A percentile compares a stretch with the other conserved stretches of the same genome.
These are phyloP conservation scores for Coptodon bakossiorum DNA, from an alignment of 2,113 vertebrate species.

Conservation along the genomic window DNA sequence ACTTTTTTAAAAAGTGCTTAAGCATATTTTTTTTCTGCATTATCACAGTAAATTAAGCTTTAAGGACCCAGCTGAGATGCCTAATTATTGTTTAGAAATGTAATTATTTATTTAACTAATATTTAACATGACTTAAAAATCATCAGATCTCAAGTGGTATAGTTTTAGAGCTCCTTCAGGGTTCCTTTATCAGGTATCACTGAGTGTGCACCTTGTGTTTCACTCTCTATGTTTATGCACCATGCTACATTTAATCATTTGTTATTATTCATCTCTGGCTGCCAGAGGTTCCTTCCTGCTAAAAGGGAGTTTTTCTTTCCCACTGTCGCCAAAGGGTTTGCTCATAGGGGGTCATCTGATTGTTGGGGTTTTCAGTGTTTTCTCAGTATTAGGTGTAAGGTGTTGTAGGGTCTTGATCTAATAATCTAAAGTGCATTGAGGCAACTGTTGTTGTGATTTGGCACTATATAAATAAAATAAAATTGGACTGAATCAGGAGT, in stretches of 20 bases:
- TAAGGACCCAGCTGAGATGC: not conserved
- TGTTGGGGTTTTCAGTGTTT: not conserved
- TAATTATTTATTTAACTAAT: not conserved
- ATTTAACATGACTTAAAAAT: not conserved
- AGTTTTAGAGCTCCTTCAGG: not conserved
- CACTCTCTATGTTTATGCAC: not conserved
- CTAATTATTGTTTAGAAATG: not conserved
- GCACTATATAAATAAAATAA: accelerated
- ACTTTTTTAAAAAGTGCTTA: not conserved
- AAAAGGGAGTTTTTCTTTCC: not conserved
- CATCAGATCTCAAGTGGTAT: not conserved
- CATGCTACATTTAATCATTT: not conserved
- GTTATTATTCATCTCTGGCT: not conserved
- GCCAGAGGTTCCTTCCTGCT: not conserved
- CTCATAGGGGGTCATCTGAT: not conserved
- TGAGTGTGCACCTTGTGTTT: not conserved
- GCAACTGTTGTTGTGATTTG: not conserved
- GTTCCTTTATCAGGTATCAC: not conserved
- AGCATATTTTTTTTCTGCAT: not conserved
- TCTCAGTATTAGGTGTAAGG: not conserved
- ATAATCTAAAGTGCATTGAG: not conserved
- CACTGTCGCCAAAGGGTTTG: not conserved
- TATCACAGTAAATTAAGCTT: not conserved
- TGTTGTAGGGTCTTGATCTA: not conserved
- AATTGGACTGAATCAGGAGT: not conserved